Percentiles rank a stretch among this genome's conserved stretches.
Conservation (phyloP, 2,888 invertebrate genomes). For the Drosophila kanekoi region DNA sequence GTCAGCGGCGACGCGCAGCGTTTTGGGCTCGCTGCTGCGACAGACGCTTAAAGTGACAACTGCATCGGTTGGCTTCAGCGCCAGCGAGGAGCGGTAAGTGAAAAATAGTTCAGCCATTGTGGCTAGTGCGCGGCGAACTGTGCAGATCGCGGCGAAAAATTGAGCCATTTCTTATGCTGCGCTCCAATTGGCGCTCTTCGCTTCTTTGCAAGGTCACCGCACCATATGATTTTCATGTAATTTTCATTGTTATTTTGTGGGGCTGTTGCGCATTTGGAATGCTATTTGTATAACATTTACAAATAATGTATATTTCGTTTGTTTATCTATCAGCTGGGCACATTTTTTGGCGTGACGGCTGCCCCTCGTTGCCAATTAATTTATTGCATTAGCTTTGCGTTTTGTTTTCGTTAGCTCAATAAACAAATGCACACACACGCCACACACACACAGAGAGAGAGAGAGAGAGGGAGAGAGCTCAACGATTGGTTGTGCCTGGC, state of each 20-base stretch:
- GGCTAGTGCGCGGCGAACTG: slow-evolving; percentile 8
- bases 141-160: slow-evolving; percentile 23
- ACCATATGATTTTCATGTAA: slow-evolving; percentile 29
- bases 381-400: slow-evolving; percentile 47
- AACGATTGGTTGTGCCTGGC: slow-evolving; percentile 26
- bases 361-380: slow-evolving; percentile 56
- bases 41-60: slow-evolving; percentile 77
- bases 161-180: slow-evolving; percentile 24
- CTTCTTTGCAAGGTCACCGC: slow-evolving; percentile 22
- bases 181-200: slow-evolving; percentile 34
- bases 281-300: slow-evolving; percentile 27
- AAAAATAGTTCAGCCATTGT: not conserved
- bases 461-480: not conserved
- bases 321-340: slow-evolving; percentile 42
- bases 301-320: slow-evolving; percentile 27
- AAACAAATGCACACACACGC: slow-evolving; percentile 24
- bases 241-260: slow-evolving; percentile 15
- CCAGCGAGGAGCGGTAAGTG: slow-evolving; percentile 72
- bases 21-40: slow-evolving; percentile 69
- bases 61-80: slow-evolving; percentile 70
- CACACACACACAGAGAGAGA: not conserved
- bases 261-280: slow-evolving; percentile 25
- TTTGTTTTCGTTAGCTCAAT: slow-evolving; percentile 47
- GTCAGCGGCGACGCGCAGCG: slow-evolving; percentile 39
- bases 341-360: slow-evolving; percentile 46